A percentile compares a stretch with the other conserved stretches of the same genome.
phyloP scores from a whole-genome alignment of 2,888 invertebrate genomes.

The Leucophenga maculata region DNA sequence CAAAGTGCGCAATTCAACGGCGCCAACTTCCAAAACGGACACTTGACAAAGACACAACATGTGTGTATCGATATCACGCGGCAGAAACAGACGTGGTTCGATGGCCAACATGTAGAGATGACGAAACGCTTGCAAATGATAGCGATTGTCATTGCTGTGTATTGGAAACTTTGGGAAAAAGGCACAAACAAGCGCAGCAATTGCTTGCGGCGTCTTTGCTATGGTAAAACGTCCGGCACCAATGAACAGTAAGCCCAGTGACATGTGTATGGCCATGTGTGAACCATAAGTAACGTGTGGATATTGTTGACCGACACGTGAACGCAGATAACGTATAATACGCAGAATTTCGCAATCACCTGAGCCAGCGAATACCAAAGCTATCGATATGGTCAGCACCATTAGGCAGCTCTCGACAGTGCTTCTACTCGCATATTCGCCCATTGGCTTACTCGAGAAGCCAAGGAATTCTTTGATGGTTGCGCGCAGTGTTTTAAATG shows the following conservation, averaged over 20 bases:
- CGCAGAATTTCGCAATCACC: slow-evolving; percentile 89
- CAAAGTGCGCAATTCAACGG: slow-evolving; percentile 73
- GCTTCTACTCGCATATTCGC: slow-evolving; percentile 90
- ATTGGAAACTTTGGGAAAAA: slow-evolving; percentile 98
- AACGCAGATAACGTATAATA: slow-evolving; percentile 87
- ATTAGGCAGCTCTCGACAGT: slow-evolving; percentile 92
- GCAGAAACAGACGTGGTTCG: slow-evolving; percentile 90
- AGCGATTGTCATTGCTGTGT: slow-evolving; percentile 96
- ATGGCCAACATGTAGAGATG: slow-evolving; percentile 96
- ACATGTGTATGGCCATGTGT: slow-evolving; percentile 96
- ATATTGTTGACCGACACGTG: slow-evolving; percentile 82
- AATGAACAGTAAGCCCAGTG: slow-evolving; percentile 92
- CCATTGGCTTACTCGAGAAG: slow-evolving; percentile 79
- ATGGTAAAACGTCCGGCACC: slow-evolving; percentile 93
- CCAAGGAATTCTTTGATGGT: slow-evolving; percentile 69
- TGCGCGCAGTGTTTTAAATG: slow-evolving; percentile 80
- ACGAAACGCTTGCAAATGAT: slow-evolving; percentile 96
- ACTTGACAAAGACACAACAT: slow-evolving; percentile 88
- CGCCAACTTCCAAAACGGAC: slow-evolving; percentile 73
- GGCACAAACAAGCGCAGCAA: slow-evolving; percentile 92
- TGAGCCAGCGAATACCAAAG: slow-evolving; percentile 92
- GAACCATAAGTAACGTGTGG: slow-evolving; percentile 89
- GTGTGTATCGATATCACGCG: slow-evolving; percentile 86
- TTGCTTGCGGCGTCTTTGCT: slow-evolving; percentile 85
- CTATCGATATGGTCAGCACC: slow-evolving; percentile 81